Evolutionary conservation across 2,888 invertebrate genomes (phyloP).

Genomic region (Pecten maximus): DNA sequence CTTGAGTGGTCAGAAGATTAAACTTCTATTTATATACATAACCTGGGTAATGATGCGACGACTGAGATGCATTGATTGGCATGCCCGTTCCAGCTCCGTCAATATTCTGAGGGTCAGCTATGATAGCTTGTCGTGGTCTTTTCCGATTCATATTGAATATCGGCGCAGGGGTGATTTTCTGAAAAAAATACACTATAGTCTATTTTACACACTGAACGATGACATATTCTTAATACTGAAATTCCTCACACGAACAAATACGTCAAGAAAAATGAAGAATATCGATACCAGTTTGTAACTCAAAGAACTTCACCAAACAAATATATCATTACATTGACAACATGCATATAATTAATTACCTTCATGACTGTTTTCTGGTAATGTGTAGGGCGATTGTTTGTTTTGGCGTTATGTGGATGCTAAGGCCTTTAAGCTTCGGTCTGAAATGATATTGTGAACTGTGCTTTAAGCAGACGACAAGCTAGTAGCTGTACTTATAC

Average conservation of each 20-base stretch:
- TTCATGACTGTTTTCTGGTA: not conserved
- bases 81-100: not conserved
- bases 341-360: not conserved
- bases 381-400: not conserved
- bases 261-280: too few species aligned
- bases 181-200: not conserved
- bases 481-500: too few species aligned
- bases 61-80: not conserved
- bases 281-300: not conserved
- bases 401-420: not conserved
- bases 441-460: not conserved
- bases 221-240: too few species aligned
- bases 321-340: too few species aligned
- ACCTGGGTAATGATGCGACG: not conserved
- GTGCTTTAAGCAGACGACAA: not conserved
- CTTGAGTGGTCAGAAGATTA: too few species aligned
- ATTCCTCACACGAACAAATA: too few species aligned
- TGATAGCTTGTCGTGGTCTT: not conserved
- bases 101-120: not conserved
- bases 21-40: too few species aligned
- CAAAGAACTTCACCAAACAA: not conserved
- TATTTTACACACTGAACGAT: too few species aligned
- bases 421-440: not conserved
- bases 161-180: not conserved
- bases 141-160: not conserved